Conservation (phyloP, 2,113 vertebrate species). For the Canis aureus region DNA sequence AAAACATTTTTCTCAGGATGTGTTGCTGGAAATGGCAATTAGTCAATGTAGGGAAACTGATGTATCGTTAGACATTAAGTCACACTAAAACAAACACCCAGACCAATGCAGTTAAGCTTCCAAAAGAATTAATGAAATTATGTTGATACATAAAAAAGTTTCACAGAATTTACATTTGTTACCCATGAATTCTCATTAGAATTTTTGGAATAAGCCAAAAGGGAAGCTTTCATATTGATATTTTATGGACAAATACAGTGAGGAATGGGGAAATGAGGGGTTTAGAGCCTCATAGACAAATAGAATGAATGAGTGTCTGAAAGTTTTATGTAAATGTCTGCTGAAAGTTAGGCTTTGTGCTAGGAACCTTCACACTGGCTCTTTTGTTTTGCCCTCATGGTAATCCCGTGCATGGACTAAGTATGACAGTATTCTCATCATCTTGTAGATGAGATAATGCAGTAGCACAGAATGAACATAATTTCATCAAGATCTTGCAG, state of each 20-base stretch:
- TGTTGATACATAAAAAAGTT: conserved; percentile 35
- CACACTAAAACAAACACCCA: conserved; percentile 64
- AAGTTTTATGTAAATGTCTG: neutral
- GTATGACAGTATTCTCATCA: neutral
- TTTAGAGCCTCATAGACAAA: neutral
- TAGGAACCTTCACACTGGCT: neutral
- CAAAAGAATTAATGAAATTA: conserved; percentile 34
- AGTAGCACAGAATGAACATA: neutral
- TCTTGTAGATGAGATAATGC: neutral
- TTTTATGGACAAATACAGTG: neutral
- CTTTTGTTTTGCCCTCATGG: neutral
- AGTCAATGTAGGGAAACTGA: conserved; percentile 72
- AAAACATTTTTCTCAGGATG: conserved; percentile 79
- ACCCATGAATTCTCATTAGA: conserved; percentile 53
- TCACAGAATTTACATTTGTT: conserved; percentile 42
- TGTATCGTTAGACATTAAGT: conserved; percentile 54
- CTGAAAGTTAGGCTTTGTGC: neutral
- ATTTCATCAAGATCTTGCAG: neutral
- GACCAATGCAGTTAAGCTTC: conserved; percentile 38
- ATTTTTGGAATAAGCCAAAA: conserved; percentile 15
- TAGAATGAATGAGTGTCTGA: neutral
- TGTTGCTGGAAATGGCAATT: conserved; percentile 76
- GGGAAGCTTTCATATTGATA: neutral
- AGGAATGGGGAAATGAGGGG: neutral
- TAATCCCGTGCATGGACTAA: neutral